Base-by-base conservation (phyloP, 2,888 invertebrate species). In the Eurytoma adleriae region DNA sequence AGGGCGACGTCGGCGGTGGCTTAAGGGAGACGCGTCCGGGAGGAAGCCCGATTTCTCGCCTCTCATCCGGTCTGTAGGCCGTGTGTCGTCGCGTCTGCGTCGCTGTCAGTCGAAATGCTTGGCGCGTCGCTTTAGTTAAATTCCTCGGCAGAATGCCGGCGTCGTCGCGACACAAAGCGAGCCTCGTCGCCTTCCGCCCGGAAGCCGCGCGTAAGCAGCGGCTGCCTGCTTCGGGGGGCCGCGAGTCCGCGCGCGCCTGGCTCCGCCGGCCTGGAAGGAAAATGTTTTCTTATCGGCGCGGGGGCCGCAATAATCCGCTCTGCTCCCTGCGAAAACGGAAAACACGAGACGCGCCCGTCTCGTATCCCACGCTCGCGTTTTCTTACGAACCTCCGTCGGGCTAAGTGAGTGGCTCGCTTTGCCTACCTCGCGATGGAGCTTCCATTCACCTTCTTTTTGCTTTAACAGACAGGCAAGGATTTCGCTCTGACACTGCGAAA, bases 51-150 rank as follows among this genome's bases (percentile, higher is more conserved):
- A 74, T 74, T 74, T 74, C 73, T 66, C 56, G 74, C 48, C 67
- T 59, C 59, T 67, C 74, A 59, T 67, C 67, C 67, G 30, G 16
- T 1, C 50, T 5, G 18, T 24, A 40, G 62, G 73, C 16, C 40
- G 61, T 30, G 59, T 40, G 62, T 48, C 40, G 10, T 16, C 56
- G 20, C 48, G 54, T 24, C 24, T 13, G 20, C 16, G 57, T 61
- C 50, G 40, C 30, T 5, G 68, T 61, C 56, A 14, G 40, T 50
- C 66, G 57, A 78, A 78, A 78, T 78, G 70, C 71, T 71, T 2
- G 30, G 77, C 77, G 69, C 62, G 69, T 69, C 76, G 76, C 62
- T 69, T 76, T 76, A 76, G 76, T 76, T 76, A 76, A 76, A 76
- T 76, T 76, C 76, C 76, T 20, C 62, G n/a, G 61, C 54, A 48